Evolutionary conservation across 2,888 invertebrate species (phyloP), one percentile per base, ranked within the genome.

Genomic region (Pteria penguin): DNA sequence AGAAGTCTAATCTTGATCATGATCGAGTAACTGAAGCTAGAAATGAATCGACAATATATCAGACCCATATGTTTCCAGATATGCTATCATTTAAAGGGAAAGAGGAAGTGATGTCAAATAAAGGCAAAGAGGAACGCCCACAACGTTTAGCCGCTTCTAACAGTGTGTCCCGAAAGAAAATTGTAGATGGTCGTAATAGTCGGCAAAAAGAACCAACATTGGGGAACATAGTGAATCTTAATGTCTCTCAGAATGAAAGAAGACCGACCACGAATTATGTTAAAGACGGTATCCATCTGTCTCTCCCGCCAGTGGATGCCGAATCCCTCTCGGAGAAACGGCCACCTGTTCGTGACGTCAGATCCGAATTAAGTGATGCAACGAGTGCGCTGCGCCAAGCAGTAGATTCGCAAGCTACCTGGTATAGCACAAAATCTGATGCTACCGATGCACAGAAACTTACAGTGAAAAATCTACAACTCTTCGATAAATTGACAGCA

Each of bases 391-490:
- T 8, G 8, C 45, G 58, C 63, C 31, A 14, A n/a, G n/a, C 26
- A 32, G 26, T 55, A 2, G 72, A 65, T 33, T 57, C 57, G 5
- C 36, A 65, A 33, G 72, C 57, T 27, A 65, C 65, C 2, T 65
- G 65, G 65, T 57, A 65, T n/a, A 72, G 72, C 36, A 22, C 65
- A 18, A 61, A 54, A 2, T 72, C 72, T 5, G 72, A 32, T 4
- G 36, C 29, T 32, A 32, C 27, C 45, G 58, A 58, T 26, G 29
- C 45, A 29, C 67, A 67, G 54, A 63, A 65, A 36, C 14, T 72
- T 11, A 57, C 55, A 36, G 72, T 72, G 24, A 63, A 55, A 26
- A 72, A 54, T 14, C 55, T 72, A 2, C 55, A 55, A 57, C 31
- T 72, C 5, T 36, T 57, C 14, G 52, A 63, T 27, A 33, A 72